phyloP scores from a whole-genome alignment of 2,888 invertebrate genomes.

The Orchesella flavescens region DNA sequence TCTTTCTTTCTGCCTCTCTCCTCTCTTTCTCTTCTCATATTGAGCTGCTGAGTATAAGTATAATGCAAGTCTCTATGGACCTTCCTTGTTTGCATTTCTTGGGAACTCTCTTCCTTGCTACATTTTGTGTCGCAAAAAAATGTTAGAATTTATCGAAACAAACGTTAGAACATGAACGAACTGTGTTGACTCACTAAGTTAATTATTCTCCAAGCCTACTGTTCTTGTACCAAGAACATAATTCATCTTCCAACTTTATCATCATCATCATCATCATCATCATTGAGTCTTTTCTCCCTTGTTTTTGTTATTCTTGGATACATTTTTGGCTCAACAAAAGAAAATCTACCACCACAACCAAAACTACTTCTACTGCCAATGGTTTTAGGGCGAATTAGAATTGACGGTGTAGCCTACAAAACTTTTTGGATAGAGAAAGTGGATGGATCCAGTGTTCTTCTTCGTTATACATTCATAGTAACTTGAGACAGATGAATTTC shows the following conservation, averaged over 20 bases:
- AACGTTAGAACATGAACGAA: not conserved
- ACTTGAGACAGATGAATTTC: too few relatives aligned
- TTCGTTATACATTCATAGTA: too few relatives aligned
- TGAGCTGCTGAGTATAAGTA: too few relatives aligned
- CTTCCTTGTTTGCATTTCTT: constrained; percentile 29
- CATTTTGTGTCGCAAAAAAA: not conserved
- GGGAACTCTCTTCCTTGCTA: not conserved
- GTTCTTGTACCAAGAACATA: not conserved
- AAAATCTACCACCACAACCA: too few relatives aligned
- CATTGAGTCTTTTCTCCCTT: too few relatives aligned
- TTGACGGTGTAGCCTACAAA: too few relatives aligned
- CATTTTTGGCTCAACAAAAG: too few relatives aligned
- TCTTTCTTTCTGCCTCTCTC: not conserved
- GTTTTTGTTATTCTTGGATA: too few relatives aligned
- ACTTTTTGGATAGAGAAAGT: too few relatives aligned
- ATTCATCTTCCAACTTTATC: constrained; percentile 32
- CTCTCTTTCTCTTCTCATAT: not conserved
- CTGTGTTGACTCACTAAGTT: constrained; percentile 32
- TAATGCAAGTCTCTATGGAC: constrained; percentile 8
- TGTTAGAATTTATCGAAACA: not conserved
- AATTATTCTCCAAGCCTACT: constrained; percentile 32
- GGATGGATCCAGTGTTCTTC: too few relatives aligned
- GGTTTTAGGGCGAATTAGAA: too few relatives aligned
- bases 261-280: constrained; percentile 5
- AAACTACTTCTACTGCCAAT: too few relatives aligned